Evolutionary conservation across 2,797 vertebrate genomes (phyloP).

Genomic region (Pangasius larnaudii): DNA sequence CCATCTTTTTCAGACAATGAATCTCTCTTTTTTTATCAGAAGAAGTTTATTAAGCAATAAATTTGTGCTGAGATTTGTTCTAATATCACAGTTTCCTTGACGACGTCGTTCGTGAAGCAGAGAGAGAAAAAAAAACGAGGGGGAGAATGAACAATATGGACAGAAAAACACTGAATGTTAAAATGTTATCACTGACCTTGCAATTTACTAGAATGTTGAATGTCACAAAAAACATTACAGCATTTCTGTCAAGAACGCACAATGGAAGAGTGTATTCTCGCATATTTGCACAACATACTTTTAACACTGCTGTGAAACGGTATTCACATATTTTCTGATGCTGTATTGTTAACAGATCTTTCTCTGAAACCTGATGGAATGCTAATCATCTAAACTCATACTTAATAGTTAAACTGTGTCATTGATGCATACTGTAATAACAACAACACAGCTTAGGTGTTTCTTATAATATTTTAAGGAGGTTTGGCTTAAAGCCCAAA

Average conservation of each 20-base stretch:
- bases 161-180: background rate
- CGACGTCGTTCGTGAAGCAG: constrained; percentile 40
- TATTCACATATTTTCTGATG: background rate
- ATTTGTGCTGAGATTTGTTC: constrained; percentile 40
- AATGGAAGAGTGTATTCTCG: background rate
- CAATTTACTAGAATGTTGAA: background rate
- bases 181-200: background rate
- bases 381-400: background rate
- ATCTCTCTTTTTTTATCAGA: constrained; percentile 35
- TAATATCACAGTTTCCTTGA: constrained; percentile 55
- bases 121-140: constrained; percentile 25
- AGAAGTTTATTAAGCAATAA: constrained; percentile 47
- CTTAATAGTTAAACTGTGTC: background rate
- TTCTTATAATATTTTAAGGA: background rate
- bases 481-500: background rate
- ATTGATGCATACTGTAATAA: background rate
- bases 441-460: background rate
- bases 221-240: background rate
- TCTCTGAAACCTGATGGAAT: background rate
- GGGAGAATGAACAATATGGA: background rate
- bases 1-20: constrained; percentile 35
- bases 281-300: background rate
- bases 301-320: background rate
- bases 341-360: background rate
- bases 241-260: background rate